Conservation (phyloP, 2,113 vertebrate species). For the Herpetotheres cachinnans region DNA sequence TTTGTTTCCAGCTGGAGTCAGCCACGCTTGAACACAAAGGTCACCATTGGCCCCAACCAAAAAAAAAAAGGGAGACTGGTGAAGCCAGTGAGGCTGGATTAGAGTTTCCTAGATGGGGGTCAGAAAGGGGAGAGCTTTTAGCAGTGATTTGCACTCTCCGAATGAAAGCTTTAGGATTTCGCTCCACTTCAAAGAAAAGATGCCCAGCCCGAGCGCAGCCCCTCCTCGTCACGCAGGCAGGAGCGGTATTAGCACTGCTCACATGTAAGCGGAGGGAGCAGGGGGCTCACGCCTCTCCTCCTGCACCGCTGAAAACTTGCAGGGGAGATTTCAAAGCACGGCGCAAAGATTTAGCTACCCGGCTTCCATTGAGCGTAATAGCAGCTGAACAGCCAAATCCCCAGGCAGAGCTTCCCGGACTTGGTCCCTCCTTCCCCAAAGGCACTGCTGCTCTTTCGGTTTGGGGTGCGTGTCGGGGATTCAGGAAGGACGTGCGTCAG, state of each 20-base stretch:
- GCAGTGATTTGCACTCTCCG: constrained; percentile 23
- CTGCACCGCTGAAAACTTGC: neutral
- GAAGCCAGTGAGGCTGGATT: constrained; percentile 12
- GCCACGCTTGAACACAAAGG: neutral
- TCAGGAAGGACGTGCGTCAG: neutral
- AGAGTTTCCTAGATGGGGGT: neutral
- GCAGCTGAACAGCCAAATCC: neutral
- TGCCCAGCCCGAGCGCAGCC: neutral
- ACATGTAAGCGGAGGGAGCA: neutral
- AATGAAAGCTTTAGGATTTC: constrained; percentile 40
- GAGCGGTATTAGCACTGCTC: neutral
- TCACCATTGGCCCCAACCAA: neutral
- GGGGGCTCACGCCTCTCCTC: neutral
- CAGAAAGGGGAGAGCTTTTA: constrained; percentile 55
- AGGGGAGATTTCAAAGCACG: neutral
- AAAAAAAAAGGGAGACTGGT: neutral
- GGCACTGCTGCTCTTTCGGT: neutral
- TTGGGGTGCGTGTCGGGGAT: accelerated
- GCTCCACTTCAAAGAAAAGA: constrained; percentile 51
- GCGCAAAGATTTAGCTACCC: neutral
- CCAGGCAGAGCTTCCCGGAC: neutral
- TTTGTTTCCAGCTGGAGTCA: neutral
- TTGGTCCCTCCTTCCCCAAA: neutral
- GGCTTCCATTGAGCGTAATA: accelerated
- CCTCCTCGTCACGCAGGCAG: neutral